Conservation (phyloP, 1,140 invertebrate species). For the Ostrea denselamellosa region DNA sequence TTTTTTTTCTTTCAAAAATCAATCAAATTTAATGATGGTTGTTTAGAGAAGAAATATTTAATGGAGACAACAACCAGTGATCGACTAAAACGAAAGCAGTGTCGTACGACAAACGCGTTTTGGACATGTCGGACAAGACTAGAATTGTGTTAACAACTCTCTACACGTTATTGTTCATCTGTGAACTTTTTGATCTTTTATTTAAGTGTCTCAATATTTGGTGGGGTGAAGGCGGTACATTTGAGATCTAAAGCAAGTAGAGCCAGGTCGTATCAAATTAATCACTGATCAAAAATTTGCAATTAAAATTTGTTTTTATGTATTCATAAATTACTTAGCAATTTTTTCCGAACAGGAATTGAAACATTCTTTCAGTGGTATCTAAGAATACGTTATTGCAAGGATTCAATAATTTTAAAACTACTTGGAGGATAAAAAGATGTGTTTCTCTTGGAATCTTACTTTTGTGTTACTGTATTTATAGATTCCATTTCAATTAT, state of each 20-base stretch:
- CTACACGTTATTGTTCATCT: constrained; percentile 8
- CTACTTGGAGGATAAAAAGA: no score
- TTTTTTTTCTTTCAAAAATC: background rate
- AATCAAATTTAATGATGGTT: constrained; percentile 31
- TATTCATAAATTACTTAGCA: background rate
- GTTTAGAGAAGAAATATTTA: background rate
- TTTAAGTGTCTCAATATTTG: background rate
- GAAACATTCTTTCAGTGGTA: no score
- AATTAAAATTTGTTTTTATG: constrained; percentile 2
- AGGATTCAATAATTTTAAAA: no score
- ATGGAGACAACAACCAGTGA: background rate
- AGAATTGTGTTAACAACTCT: background rate
- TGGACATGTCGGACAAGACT: constrained; percentile 4
- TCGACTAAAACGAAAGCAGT: background rate
- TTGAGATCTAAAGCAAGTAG: constrained; percentile 3
- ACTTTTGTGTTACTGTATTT: no score
- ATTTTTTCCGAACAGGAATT: no score
- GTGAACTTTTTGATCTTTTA: constrained; percentile 27
- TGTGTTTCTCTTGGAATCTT: no score
- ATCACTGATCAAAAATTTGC: constrained; percentile 14
- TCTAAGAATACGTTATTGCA: no score
- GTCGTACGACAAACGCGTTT: background rate
- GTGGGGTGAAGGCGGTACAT: constrained; percentile 20
- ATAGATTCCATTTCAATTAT: no score
- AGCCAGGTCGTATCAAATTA: constrained; percentile 25